Conservation (phyloP, 2,888 invertebrate species). For the Macrosoma leucophasiata region DNA sequence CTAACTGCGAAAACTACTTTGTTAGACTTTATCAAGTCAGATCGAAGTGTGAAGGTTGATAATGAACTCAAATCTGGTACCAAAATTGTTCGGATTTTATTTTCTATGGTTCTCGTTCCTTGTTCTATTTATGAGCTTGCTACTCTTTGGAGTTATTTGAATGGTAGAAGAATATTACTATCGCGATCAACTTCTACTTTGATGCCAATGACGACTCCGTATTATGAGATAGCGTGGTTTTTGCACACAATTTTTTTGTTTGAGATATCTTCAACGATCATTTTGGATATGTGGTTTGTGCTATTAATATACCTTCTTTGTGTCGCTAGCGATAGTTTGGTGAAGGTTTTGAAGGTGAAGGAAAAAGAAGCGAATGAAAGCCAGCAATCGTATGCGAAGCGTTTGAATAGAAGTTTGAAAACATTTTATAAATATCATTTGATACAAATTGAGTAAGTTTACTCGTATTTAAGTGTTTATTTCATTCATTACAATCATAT, state of each 20-base stretch:
- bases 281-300: constrained; percentile 51
- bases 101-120: constrained; percentile 32
- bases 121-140: constrained; percentile 33
- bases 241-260: constrained; percentile 42
- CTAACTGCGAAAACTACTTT: constrained; percentile 38
- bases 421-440: constrained; percentile 41
- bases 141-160: constrained; percentile 40
- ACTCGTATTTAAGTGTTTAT: constrained; percentile 1
- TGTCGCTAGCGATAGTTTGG: constrained; percentile 35
- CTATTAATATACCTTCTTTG: constrained; percentile 41
- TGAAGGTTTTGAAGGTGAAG: constrained; percentile 31
- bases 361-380: constrained; percentile 24
- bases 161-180: constrained; percentile 37
- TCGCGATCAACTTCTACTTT: constrained; percentile 45
- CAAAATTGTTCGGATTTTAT: constrained; percentile 30
- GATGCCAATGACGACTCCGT: constrained; percentile 50
- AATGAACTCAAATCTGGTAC: constrained; percentile 30
- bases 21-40: constrained; percentile 31
- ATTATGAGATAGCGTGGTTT: constrained; percentile 43
- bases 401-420: constrained; percentile 36
- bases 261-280: constrained; percentile 33
- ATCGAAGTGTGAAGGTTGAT: constrained; percentile 24
- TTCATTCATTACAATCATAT: not conserved
- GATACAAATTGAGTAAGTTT: constrained; percentile 39
- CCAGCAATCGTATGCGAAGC: constrained; percentile 30